Conservation (phyloP, 2,888 invertebrate genomes). For the Aleiodes alternator region DNA sequence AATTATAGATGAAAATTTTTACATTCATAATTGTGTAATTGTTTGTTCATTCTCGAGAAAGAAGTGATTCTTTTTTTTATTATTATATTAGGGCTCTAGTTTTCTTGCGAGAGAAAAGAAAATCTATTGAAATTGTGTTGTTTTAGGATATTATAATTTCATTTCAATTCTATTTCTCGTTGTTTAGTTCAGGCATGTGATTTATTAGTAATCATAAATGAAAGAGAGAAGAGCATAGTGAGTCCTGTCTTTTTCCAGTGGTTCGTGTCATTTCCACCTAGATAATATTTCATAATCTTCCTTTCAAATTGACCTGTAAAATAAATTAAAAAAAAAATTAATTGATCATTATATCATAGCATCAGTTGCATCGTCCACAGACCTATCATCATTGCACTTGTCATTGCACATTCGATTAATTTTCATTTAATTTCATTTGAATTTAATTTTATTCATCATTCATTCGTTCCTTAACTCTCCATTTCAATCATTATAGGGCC, state of each 20-base stretch:
- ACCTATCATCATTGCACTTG: slow-evolving; percentile 39
- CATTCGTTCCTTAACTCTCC: slow-evolving; percentile 6
- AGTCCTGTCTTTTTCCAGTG: slow-evolving; percentile 31
- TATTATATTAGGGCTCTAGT: not conserved
- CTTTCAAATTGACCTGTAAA: slow-evolving; percentile 28
- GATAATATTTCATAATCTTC: slow-evolving; percentile 13
- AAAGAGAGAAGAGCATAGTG: slow-evolving; percentile 1
- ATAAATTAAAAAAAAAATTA: not conserved
- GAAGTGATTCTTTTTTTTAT: not conserved
- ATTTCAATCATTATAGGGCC: not conserved
- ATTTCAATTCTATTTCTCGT: not conserved
- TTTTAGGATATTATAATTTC: slow-evolving; percentile 18
- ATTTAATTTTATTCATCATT: slow-evolving; percentile 31
- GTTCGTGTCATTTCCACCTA: slow-evolving; percentile 33
- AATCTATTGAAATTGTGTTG: slow-evolving; percentile 8
- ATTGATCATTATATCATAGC: slow-evolving; percentile 3
- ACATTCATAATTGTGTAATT: not conserved
- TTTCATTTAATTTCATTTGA: slow-evolving; percentile 22
- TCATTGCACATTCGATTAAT: slow-evolving; percentile 36
- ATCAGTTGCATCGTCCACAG: slow-evolving; percentile 36
- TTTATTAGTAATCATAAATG: slow-evolving; percentile 20
- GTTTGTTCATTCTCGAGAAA: not conserved
- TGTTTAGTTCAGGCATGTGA: slow-evolving; percentile 34
- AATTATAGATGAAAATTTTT: slow-evolving; percentile 1
- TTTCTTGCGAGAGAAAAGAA: slow-evolving; percentile 15